These are phyloP conservation scores for Bombyx mandarina DNA, from an alignment of 1,140 invertebrate genomes.

Conservation along the genomic window DNA sequence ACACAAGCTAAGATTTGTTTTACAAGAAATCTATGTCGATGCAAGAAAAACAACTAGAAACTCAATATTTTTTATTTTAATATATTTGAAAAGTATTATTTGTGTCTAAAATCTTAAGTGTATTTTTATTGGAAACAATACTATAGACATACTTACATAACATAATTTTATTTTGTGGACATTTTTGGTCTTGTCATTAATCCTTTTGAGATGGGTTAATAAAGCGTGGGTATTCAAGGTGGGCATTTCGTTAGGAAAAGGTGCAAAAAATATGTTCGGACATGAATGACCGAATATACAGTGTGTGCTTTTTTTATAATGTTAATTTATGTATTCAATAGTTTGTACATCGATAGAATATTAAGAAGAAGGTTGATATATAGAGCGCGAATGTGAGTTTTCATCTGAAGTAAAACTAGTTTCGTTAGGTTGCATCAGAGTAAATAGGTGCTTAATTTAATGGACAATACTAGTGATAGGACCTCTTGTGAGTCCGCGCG, in stretches of 20 bases:
- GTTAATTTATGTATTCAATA: too few species aligned
- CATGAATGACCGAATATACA: constrained; percentile 16
- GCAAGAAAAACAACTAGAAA: not conserved
- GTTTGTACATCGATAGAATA: too few species aligned
- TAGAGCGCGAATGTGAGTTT: too few species aligned
- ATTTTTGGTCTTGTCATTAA: not conserved
- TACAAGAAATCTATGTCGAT: not conserved
- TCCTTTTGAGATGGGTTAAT: constrained; percentile 15
- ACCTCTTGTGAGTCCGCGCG: too few species aligned
- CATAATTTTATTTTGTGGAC: too few species aligned
- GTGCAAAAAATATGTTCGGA: constrained; percentile 18
- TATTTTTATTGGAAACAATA: too few species aligned
- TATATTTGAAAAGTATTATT: not conserved
- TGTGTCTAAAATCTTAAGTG: not conserved
- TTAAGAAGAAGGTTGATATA: too few species aligned
- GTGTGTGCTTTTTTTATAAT: not conserved
- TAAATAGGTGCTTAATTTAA: too few species aligned
- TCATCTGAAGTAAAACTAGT: too few species aligned
- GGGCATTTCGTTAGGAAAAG: constrained; percentile 14
- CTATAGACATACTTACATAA: too few species aligned
- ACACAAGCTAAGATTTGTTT: not conserved
- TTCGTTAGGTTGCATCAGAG: too few species aligned
- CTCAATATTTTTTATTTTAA: not conserved
- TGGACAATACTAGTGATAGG: too few species aligned
- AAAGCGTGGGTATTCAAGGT: constrained; percentile 11